Base-by-base conservation (phyloP, 2,888 invertebrate species). In the Helobdella robusta region DNA sequence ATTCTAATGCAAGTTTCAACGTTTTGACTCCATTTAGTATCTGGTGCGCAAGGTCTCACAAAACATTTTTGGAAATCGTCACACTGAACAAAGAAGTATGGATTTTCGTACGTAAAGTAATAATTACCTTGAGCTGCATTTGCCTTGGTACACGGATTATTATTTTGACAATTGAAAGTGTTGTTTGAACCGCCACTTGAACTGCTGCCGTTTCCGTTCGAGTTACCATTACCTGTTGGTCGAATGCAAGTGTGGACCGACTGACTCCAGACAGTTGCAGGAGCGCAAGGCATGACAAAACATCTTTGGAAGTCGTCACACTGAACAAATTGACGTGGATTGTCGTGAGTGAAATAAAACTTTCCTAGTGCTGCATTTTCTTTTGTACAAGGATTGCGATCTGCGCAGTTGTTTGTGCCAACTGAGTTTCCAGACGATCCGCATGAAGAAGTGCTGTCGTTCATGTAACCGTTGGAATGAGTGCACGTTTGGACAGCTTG, bases 1-100 rank as follows among this genome's bases (percentile, higher is more conserved):
- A n/a, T 40, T 40, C 44, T 15, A n/a, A 40, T n/a, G 44, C 44
- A 40, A n/a, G 11, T 40, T n/a, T n/a, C 11, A 15, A 40, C n/a
- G 11, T 40, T 40, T n/a, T 40, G 44, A n/a, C n/a, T 40, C 44
- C 44, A 40, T 15, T 11, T 40, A n/a, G 44, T 40, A n/a, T 40
- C 11, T 11, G 44, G 44, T 40, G 4, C 2, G 8, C 56, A 56
- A 8, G n/a, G 1, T 30, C 32, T 56, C 28, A 15, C 30, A 32
- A 56, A 56, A 56, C 56, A 56, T 32, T 2, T 56, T 48, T 18
- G 2, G 48, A 48, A 48, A 15, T 48, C 25, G 48, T 48, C 48
- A 8, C 48, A 48, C n/a, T 48, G 48, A 25, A 48, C 48, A 18
- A 48, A 48, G 48, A 4, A 23, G 1, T 18, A 20, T 23, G 48